Evolutionary conservation across 2,113 vertebrate genomes (phyloP).

Genomic region (Symphodus melops): DNA sequence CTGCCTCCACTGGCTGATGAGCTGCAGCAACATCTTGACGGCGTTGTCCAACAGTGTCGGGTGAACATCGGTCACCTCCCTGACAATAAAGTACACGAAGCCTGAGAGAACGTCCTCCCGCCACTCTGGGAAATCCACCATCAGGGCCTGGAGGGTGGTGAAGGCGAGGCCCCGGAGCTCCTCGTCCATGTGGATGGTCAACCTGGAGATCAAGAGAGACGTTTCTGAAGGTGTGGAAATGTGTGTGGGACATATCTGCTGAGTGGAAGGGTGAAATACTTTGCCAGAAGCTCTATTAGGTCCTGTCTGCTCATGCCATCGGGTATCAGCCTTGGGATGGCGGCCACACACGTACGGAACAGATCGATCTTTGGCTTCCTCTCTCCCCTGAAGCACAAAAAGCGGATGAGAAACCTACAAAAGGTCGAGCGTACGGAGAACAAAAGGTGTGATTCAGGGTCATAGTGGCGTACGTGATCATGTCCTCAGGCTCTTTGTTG

Average conservation of each 20-base stretch:
- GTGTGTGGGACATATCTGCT: background rate
- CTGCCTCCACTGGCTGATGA: constrained; percentile 97
- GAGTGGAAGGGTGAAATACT: constrained; percentile 80
- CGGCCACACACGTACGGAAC: constrained; percentile 98
- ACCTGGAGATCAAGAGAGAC: constrained; percentile 73
- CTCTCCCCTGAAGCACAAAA: constrained; percentile 88
- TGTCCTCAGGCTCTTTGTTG: constrained; percentile 98
- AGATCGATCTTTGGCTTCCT: constrained; percentile 99
- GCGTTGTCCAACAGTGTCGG: constrained; percentile 96
- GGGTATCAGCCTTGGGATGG: constrained; percentile 97
- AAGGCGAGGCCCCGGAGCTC: constrained; percentile 97
- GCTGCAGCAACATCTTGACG: constrained; percentile 97
- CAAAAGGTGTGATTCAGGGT: background rate
- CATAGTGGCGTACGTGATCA: constrained; percentile 92
- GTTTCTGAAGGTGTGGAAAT: background rate
- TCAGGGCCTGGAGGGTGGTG: constrained; percentile 96
- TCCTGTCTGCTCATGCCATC: constrained; percentile 99
- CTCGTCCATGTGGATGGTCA: constrained; percentile 99
- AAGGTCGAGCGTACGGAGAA: background rate
- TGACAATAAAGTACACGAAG: constrained; percentile 96
- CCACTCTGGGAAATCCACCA: constrained; percentile 99
- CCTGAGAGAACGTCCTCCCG: constrained; percentile 97
- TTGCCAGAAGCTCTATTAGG: constrained; percentile 96
- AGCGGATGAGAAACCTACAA: constrained; percentile 10
- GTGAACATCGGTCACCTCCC: constrained; percentile 96